phyloP scores from a whole-genome alignment of 2,113 vertebrate genomes.

The Platysternon megacephalum region DNA sequence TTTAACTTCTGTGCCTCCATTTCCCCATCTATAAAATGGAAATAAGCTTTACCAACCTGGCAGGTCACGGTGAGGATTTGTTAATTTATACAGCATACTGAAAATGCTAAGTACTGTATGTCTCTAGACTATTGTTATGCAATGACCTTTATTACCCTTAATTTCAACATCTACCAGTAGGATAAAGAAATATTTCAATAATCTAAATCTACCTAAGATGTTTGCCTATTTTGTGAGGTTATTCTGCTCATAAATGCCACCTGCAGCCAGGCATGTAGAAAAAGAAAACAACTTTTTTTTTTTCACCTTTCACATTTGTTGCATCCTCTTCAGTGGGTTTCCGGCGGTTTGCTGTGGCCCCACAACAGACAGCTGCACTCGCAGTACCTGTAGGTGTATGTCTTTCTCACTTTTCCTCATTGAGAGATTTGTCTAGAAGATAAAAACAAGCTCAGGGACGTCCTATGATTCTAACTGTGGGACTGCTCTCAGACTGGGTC shows the following conservation, averaged over 20 bases:
- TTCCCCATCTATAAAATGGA: background rate
- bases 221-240: background rate
- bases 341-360: conserved; percentile 27
- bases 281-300: conserved; percentile 30
- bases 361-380: conserved; percentile 56
- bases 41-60: background rate
- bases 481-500: background rate
- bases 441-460: conserved; percentile 43
- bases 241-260: background rate
- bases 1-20: background rate
- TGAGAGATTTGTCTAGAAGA: conserved; percentile 19
- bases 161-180: background rate
- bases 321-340: conserved; percentile 34
- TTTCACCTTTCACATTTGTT: background rate
- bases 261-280: conserved; percentile 30
- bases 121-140: background rate
- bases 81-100: background rate
- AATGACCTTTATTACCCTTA: rapidly evolving
- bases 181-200: background rate
- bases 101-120: background rate
- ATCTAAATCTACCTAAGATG: background rate
- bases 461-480: background rate
- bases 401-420: background rate
- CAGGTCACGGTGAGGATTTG: background rate
- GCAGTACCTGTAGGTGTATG: conserved; percentile 5